phyloP scores from a whole-genome alignment of 1,140 invertebrate genomes.

The Heterodera schachtii region DNA sequence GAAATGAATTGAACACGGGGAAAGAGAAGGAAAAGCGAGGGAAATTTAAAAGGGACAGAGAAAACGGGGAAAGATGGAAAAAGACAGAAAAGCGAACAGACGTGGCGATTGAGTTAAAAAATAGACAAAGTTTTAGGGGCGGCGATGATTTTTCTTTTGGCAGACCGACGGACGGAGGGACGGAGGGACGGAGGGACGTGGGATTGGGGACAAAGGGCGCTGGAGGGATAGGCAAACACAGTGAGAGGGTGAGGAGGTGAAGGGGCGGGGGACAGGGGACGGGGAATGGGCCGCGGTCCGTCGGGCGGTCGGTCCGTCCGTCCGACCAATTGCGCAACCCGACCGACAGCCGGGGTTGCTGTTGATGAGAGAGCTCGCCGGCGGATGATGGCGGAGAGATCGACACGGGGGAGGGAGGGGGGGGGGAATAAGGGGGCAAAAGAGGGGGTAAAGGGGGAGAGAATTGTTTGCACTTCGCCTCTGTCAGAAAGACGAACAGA shows the following conservation, averaged over 20 bases:
- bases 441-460: background rate
- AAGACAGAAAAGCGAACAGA: background rate
- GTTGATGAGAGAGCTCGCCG: too few species aligned
- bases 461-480: background rate
- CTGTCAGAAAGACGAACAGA: background rate
- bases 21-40: background rate
- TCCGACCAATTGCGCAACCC: background rate
- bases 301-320: background rate
- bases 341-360: too few species aligned
- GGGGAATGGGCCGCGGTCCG: background rate
- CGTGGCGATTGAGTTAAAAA: background rate
- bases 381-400: background rate
- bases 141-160: background rate
- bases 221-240: background rate
- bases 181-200: background rate
- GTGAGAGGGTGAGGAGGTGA: background rate
- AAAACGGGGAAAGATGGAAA: background rate
- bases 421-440: background rate
- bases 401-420: background rate
- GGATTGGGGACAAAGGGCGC: background rate
- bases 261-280: background rate
- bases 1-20: too few species aligned
- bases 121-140: background rate
- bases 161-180: background rate
- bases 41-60: background rate